phyloP scores from a whole-genome alignment of 2,888 invertebrate species.

The Osedax fenrisi region DNA sequence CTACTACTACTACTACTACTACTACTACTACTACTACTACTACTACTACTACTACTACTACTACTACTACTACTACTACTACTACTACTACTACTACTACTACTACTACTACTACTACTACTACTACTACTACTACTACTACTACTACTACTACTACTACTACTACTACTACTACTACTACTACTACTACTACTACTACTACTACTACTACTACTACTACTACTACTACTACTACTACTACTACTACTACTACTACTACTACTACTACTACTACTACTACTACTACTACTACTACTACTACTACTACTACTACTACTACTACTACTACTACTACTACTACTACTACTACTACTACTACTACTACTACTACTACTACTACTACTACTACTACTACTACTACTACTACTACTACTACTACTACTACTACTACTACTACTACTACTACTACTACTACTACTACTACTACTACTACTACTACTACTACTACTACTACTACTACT shows the following conservation, averaged over 20 bases:
- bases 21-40: too few relatives aligned
- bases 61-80: too few relatives aligned
- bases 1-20: too few relatives aligned
- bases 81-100: too few relatives aligned
- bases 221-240: slow-evolving; percentile 28
- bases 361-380: slow-evolving; percentile 1
- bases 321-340: slow-evolving; percentile 3
- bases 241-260: slow-evolving; percentile 33
- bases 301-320: slow-evolving; percentile 1
- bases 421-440: slow-evolving; percentile 2
- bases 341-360: neutral
- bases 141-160: too few relatives aligned
- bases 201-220: neutral
- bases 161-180: too few relatives aligned
- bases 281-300: slow-evolving; percentile 32
- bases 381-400: neutral
- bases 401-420: slow-evolving; percentile 2
- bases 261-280: slow-evolving; percentile 31
- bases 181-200: too few relatives aligned
- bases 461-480: too few relatives aligned
- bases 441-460: neutral
- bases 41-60: too few relatives aligned
- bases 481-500: too few relatives aligned
- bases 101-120: too few relatives aligned
- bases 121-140: too few relatives aligned